A percentile compares a stretch with the other conserved stretches of the same genome.
These are phyloP conservation scores for Lysandra bellargus DNA, from an alignment of 2,888 invertebrate genomes.

Conservation along the genomic window DNA sequence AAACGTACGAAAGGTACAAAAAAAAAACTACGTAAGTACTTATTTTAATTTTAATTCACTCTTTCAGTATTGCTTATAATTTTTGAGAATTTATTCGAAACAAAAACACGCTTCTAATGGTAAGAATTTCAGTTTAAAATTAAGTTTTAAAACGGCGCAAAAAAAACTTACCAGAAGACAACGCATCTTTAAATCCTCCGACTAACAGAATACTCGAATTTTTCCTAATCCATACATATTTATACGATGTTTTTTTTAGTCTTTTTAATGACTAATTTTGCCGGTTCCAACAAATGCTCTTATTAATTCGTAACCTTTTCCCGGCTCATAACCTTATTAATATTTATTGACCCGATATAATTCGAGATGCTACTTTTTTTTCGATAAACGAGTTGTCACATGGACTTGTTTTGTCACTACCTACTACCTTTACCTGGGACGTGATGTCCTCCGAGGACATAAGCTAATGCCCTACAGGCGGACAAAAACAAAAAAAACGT, in stretches of 20 bases:
- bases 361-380: conserved; percentile 23
- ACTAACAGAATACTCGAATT: conserved; percentile 6
- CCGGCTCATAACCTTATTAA: conserved; percentile 19
- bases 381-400: not conserved
- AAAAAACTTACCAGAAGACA: conserved; percentile 24
- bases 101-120: not conserved
- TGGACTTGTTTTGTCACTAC: not conserved
- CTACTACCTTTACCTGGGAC: not conserved
- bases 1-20: too few species aligned
- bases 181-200: not conserved
- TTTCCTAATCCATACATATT: conserved; percentile 18
- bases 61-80: too few species aligned
- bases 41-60: too few species aligned
- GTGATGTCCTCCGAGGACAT: not conserved
- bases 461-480: too few species aligned
- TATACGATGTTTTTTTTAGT: conserved; percentile 15
- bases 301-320: conserved; percentile 30
- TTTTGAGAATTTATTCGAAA: too few species aligned
- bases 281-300: conserved; percentile 15
- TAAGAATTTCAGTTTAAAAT: not conserved
- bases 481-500: too few species aligned
- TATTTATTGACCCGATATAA: conserved; percentile 17
- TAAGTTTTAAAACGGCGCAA: not conserved
- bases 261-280: conserved; percentile 2
- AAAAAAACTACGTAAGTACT: too few species aligned